Evolutionary conservation across 1,140 invertebrate species (phyloP), one percentile per base, ranked within the genome.

Genomic region (Calosoma granatense): DNA sequence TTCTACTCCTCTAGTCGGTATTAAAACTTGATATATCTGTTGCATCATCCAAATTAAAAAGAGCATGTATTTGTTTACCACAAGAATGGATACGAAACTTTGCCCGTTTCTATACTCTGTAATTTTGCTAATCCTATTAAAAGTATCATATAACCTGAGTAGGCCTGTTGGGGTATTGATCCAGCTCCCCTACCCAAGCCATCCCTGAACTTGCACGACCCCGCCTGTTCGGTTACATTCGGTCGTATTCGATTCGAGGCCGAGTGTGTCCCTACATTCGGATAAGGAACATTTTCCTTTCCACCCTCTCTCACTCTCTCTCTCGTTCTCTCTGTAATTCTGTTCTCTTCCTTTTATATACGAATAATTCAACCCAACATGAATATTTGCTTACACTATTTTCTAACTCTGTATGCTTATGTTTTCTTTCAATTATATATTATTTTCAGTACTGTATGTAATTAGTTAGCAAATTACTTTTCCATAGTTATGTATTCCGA

Each of bases 101-200:
- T 6, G 41, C 41, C 41, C 17, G 9, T 11, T 9, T 47, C 9
- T 56, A 63, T 63, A 62, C 58, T 58, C 60, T 59, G 63, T 65
- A 65, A 65, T 65, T 65, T 65, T 59, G 60, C 56, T 65, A 65
- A 65, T 65, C 63, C 63, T 63, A 65, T 65, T 63, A 65, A 65
- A 65, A 63, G 63, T 63, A 65, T 65, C 61, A 59, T 60, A 64
- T 64, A 62, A 64, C 62, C 62, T 56, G 56, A 56, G 64, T 61
- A 62, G 62, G 64, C 60, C 59, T 63, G 57, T 63, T 59, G 59
- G 64, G 39, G 57, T 62, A 62, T 63, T 63, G 64, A 65, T 65
- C 64, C 55, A 30, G 56, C 55, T 36, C 59, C 58, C 22, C 51
- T 55, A 22, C 51, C 22, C 59, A 58, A 30, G 39, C 57, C 54